Conservation (phyloP, 2,888 invertebrate genomes). For the Microplitis deprimator region DNA sequence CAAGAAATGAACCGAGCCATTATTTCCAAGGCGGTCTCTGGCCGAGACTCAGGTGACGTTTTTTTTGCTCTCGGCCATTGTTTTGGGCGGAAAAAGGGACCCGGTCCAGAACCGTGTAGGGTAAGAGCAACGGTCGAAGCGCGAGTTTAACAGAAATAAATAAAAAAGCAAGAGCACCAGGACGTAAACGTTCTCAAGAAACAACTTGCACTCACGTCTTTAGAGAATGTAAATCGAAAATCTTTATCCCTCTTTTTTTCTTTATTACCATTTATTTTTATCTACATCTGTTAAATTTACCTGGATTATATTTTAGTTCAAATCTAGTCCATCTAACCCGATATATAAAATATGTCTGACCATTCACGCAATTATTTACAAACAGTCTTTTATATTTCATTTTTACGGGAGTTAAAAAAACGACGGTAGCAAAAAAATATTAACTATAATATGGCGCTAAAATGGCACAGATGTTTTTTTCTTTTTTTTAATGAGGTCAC, state of each 20-base stretch:
- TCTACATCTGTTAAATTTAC: neutral
- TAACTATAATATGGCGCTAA: constrained; percentile 56
- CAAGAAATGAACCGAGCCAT: constrained; percentile 28
- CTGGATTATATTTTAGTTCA: neutral
- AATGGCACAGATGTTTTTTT: constrained; percentile 16
- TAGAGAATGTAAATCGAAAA: neutral
- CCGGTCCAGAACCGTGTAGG: constrained; percentile 13
- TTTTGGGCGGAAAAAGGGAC: constrained; percentile 30
- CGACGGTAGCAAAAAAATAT: constrained; percentile 44
- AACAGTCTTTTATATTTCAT: constrained; percentile 55
- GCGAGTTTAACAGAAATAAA: constrained; percentile 1
- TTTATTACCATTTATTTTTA: neutral
- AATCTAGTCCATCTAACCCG: neutral
- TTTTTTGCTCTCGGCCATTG: constrained; percentile 35
- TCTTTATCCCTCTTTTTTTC: neutral
- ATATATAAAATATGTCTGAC: neutral
- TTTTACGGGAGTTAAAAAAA: constrained; percentile 23
- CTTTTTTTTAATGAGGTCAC: neutral
- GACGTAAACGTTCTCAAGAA: neutral
- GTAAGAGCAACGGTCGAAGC: constrained; percentile 17
- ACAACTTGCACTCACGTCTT: neutral
- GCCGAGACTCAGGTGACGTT: neutral
- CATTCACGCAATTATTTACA: constrained; percentile 52
- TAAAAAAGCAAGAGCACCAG: constrained; percentile 27
- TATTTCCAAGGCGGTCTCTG: constrained; percentile 33